phyloP scores from a whole-genome alignment of 2,797 vertebrate genomes.

The Anomalospiza imberbis region DNA sequence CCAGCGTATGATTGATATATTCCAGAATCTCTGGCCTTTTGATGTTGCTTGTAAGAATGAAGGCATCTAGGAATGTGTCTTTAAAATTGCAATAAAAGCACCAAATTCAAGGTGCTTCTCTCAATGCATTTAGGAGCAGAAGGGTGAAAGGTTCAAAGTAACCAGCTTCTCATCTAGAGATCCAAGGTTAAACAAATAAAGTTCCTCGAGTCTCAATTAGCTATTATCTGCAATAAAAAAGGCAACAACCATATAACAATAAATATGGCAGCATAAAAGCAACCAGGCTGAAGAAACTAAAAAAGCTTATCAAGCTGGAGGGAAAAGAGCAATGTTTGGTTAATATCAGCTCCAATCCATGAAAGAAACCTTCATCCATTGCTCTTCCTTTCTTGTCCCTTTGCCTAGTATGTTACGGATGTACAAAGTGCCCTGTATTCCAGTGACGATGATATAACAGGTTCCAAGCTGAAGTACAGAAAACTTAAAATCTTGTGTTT shows the following conservation, averaged over 20 bases:
- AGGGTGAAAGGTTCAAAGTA: constrained; percentile 61
- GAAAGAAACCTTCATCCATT: constrained; percentile 1
- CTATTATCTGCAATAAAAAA: constrained; percentile 56
- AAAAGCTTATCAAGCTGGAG: constrained; percentile 17
- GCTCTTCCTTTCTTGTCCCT: constrained; percentile 5
- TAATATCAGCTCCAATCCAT: neutral
- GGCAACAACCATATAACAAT: constrained; percentile 8
- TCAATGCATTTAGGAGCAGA: constrained; percentile 44
- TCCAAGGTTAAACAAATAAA: constrained; percentile 69
- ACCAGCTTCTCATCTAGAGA: constrained; percentile 39
- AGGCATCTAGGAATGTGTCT: constrained; percentile 49
- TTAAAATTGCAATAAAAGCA: constrained; percentile 58
- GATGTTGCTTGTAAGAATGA: constrained; percentile 42
- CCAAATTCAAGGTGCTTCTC: constrained; percentile 45
- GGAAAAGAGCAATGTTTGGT: neutral
- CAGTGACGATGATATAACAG: neutral
- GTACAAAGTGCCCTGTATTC: neutral
- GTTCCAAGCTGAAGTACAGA: neutral
- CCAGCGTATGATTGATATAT: neutral
- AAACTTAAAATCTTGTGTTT: neutral
- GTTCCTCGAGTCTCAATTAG: constrained; percentile 46
- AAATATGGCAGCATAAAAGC: constrained; percentile 50
- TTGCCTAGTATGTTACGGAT: neutral
- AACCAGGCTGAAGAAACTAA: constrained; percentile 21
- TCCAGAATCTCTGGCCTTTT: constrained; percentile 52